Evolutionary conservation across 2,797 vertebrate species (phyloP), one percentile per base, ranked within the genome.

Genomic region (Poecilia gillii): DNA sequence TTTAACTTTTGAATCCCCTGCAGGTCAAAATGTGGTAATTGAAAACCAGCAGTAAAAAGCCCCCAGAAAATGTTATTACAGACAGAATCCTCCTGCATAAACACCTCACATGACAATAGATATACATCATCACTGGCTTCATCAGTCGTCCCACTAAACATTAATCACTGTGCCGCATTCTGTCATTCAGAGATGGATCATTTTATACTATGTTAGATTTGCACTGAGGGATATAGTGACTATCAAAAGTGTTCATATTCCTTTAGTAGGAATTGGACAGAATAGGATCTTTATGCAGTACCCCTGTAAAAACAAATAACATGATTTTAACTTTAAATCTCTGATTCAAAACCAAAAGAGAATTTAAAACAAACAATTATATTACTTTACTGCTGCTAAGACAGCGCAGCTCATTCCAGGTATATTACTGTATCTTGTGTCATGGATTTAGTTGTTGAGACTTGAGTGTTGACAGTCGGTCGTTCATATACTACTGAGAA

Each of bases 1-100:
- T 43, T 1, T 57, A 73, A 36, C 51, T 76, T 75, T 36, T 72
- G n/a, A 57, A 28, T 59, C 3, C 72, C 11, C 1, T 71, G 7
- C 25, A 59, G 36, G 43, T 75, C 41, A 71, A 71, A 68, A 16
- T 71, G 68, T 71, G 25, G 68, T n/a, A 14, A 68, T 71, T 71
- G 39, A 71, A 71, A 70, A 45, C 39, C 25, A 13, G 12, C 66
- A 45, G n/a, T 70, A n/a, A 70, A 43, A 71, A n/a, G 39, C 66
- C 11, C 12, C n/a, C 23, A 43, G 39, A 43, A 43, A 70, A 71
- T n/a, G 12, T 13, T 45, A n/a, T 45, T 45, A 45, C 66, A 12
- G 64, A 41, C 25, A 13, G 11, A 25, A 43, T 70, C 39, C 39
- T 41, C 41, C 23, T 70, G 66, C 66, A 43, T n/a, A 43, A 68